Percentiles rank a stretch among this genome's conserved stretches.
Conservation (phyloP, 2,888 invertebrate species). For the Dugesia japonica region DNA sequence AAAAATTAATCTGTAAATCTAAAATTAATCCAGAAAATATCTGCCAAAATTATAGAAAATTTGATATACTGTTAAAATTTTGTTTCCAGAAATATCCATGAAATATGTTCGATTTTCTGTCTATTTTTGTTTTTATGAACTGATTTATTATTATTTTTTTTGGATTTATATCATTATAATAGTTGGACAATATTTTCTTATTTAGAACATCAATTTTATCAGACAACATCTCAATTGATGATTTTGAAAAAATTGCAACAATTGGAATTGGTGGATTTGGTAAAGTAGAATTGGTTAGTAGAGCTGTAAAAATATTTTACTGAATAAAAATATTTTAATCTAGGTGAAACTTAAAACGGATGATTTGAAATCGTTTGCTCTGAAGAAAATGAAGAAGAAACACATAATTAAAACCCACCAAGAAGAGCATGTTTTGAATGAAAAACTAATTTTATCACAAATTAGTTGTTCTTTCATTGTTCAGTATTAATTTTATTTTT, state of each 20-base stretch:
- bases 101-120: too few species aligned
- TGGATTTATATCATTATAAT: too few species aligned
- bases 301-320: neutral
- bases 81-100: too few species aligned
- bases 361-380: neutral
- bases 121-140: too few species aligned
- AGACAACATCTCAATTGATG: neutral
- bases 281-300: neutral
- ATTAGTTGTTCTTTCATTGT: neutral
- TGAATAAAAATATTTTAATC: neutral
- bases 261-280: neutral
- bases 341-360: constrained; percentile 3
- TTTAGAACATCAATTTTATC: neutral
- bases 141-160: too few species aligned
- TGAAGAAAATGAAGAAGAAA: constrained; percentile 17
- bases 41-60: too few species aligned
- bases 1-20: too few species aligned
- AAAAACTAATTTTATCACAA: neutral
- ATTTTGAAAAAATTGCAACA: neutral
- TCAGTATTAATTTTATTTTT: neutral
- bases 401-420: neutral
- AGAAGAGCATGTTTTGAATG: constrained; percentile 17
- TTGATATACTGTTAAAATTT: too few species aligned
- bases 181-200: too few species aligned
- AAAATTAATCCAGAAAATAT: too few species aligned